These are phyloP conservation scores for Diorhabda elongata DNA, from an alignment of 1,140 invertebrate species.

Conservation along the genomic window DNA sequence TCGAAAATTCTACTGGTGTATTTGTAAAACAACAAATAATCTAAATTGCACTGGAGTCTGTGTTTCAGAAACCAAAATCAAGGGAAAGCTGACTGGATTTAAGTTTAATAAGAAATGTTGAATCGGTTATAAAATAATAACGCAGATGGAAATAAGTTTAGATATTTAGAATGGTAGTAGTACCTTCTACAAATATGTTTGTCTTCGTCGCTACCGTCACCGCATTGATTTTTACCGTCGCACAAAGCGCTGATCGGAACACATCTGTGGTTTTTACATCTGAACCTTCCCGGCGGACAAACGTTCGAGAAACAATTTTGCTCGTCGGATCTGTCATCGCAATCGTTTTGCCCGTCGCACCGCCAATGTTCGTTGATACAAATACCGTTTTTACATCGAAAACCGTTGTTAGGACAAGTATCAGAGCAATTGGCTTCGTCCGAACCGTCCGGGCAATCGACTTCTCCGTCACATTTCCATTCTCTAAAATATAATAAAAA, in stretches of 20 bases:
- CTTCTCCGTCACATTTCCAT: constrained; percentile 60
- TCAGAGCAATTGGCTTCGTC: constrained; percentile 57
- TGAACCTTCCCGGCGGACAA: constrained; percentile 42
- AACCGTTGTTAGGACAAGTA: constrained; percentile 47
- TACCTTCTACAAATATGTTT: constrained; percentile 53
- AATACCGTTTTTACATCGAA: constrained; percentile 51
- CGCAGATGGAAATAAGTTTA: too few species aligned
- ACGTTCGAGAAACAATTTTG: constrained; percentile 44
- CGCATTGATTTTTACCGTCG: constrained; percentile 67
- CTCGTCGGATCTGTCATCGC: constrained; percentile 60
- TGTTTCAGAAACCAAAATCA: too few species aligned
- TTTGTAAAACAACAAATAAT: too few species aligned
- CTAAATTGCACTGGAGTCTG: too few species aligned
- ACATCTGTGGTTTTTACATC: constrained; percentile 68
- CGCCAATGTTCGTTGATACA: constrained; percentile 60
- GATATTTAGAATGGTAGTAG: too few species aligned
- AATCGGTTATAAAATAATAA: too few species aligned
- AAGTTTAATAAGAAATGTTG: too few species aligned
- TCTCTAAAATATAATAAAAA: constrained; percentile 37
- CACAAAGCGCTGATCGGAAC: constrained; percentile 62
- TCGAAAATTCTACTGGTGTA: too few species aligned
- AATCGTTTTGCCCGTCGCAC: constrained; percentile 65
- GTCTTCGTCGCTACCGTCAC: constrained; percentile 72
- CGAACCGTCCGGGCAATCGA: constrained; percentile 59
- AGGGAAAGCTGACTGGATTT: too few species aligned